phyloP scores from a whole-genome alignment of 2,113 vertebrate species.

The Grammomys surdaster region DNA sequence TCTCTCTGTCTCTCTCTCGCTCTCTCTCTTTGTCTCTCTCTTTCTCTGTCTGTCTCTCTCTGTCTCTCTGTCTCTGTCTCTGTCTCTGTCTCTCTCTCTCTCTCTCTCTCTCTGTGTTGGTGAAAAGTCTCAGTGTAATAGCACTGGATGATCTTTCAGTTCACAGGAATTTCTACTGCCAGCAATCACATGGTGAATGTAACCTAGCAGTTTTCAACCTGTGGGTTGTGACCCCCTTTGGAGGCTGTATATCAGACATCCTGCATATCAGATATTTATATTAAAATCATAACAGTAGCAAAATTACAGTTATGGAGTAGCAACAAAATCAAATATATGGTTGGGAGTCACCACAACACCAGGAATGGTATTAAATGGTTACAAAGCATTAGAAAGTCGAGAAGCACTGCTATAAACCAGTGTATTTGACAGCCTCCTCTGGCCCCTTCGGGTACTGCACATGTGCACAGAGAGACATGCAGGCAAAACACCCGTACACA shows the following conservation, averaged over 20 bases:
- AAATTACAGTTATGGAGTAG: not conserved
- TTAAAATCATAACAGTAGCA: not conserved
- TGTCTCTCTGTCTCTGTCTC: not conserved
- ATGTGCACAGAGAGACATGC: not conserved
- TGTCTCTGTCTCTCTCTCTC: not conserved
- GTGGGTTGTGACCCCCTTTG: not conserved
- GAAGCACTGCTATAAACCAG: not conserved
- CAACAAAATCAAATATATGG: not conserved
- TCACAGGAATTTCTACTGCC: not conserved
- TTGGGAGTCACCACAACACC: not conserved
- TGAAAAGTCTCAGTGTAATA: not conserved
- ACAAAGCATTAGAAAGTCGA: not conserved
- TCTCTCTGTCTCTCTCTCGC: not conserved
- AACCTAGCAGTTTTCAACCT: not conserved
- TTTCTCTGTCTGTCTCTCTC: not conserved
- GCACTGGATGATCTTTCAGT: not conserved
- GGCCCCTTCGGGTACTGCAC: not conserved
- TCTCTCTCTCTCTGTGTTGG: not conserved
- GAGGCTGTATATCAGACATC: not conserved
- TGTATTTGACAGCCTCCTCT: not conserved
- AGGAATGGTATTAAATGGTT: not conserved
- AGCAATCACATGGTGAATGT: not conserved
- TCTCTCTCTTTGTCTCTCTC: not conserved
- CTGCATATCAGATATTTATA: not conserved
- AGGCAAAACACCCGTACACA: not conserved